These are phyloP conservation scores for Polyergus mexicanus DNA, from an alignment of 1,140 invertebrate genomes.

Conservation along the genomic window DNA sequence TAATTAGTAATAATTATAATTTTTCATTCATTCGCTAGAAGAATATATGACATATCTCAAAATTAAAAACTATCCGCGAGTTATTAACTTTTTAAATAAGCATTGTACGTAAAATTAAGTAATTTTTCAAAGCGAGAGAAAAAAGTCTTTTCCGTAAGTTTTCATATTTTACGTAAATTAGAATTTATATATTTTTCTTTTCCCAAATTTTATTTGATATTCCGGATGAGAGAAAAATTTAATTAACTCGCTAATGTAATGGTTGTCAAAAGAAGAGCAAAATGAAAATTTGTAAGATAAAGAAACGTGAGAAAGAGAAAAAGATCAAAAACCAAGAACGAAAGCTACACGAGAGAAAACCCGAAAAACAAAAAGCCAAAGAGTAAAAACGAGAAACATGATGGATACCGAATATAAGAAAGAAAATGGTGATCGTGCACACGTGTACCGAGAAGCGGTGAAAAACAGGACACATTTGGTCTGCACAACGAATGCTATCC, in stretches of 20 bases:
- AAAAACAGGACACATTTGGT: constrained; percentile 45
- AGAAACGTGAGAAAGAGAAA: neutral
- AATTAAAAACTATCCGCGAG: no score
- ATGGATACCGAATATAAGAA: constrained; percentile 7
- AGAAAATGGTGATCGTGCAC: constrained; percentile 9
- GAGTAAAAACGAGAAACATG: constrained; percentile 35
- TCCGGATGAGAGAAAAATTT: neutral
- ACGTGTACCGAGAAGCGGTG: neutral
- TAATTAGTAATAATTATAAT: no score
- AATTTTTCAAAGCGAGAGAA: neutral
- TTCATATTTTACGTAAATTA: neutral
- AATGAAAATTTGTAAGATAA: neutral
- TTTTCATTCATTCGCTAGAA: no score
- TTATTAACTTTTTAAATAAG: neutral
- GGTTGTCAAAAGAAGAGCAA: neutral
- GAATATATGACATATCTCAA: no score
- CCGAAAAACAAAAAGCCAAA: neutral
- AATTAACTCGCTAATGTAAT: neutral
- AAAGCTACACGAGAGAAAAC: constrained; percentile 16
- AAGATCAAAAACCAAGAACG: neutral
- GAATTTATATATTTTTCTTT: neutral
- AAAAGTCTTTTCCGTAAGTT: neutral
- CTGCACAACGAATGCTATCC: constrained; percentile 67
- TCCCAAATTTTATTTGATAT: neutral
- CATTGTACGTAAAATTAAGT: neutral